phyloP scores from a whole-genome alignment of 2,113 vertebrate species.

The Calcarius ornatus region DNA sequence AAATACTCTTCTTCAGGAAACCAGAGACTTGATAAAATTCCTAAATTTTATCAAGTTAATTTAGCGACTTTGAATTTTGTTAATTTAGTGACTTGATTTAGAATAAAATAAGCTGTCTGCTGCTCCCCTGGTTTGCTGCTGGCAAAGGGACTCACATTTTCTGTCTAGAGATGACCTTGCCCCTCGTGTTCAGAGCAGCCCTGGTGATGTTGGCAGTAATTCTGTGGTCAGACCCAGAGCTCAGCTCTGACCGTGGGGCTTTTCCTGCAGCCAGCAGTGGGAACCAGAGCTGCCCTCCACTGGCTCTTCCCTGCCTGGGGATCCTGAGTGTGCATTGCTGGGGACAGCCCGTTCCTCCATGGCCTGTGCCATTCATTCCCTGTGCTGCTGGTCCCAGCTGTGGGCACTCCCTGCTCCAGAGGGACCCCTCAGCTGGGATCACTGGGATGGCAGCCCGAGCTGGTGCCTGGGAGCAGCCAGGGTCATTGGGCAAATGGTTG shows the following conservation, averaged over 20 bases:
- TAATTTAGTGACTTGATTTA: not conserved
- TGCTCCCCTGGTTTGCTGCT: not conserved
- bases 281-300: not conserved
- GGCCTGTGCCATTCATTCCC: fast-evolving
- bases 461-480: not conserved
- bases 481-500: not conserved
- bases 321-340: fast-evolving
- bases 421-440: not conserved
- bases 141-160: not conserved
- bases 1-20: not conserved
- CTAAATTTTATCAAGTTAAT: not conserved
- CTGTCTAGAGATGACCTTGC: not conserved
- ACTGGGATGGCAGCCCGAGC: fast-evolving
- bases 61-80: not conserved
- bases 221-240: not conserved
- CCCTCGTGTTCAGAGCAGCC: fast-evolving
- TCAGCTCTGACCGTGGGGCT: not conserved
- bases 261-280: not conserved
- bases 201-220: fast-evolving
- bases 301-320: fast-evolving
- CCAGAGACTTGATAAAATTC: not conserved
- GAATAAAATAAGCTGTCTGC: not conserved
- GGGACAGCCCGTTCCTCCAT: no score
- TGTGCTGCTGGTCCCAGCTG: not conserved
- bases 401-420: not conserved